Evolutionary conservation across 2,888 invertebrate species (phyloP), one percentile per base, ranked within the genome.

Genomic region (Molanna angustata): DNA sequence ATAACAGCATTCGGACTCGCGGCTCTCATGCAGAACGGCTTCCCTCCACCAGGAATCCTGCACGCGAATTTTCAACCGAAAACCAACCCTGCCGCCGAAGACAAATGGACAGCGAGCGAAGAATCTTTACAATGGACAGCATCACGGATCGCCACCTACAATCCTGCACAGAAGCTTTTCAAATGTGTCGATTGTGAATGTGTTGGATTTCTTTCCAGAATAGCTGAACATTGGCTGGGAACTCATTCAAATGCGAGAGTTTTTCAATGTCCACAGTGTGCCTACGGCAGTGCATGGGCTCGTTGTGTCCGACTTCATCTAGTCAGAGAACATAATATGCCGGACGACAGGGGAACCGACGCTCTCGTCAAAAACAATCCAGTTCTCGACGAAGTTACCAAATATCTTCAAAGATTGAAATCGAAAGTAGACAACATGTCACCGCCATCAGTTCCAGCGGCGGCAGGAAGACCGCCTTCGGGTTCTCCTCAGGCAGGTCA

Each of bases 91-190:
- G 68, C 67, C 31, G 75, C 75, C 42, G 76, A 76, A 64, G 76
- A 77, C 66, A 72, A 80, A 56, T 87, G 87, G 87, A 80, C 85
- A 59, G 79, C 83, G 44, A 85, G 84, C 62, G 86, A 86, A 61
- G 86, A 87, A 66, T 78, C 79, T 57, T 75, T 88, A 54, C 80
- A 82, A 57, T 88, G 87, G 85, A 86, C 87, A 56, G 84, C 85
- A 65, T 89, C 89, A 33, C 87, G 88, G 71, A 82, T 90, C 57
- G 90, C 89, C 49, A 84, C 86, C 61, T 90, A 88, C 72, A 88
- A 87, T 72, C 84, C 86, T 2, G 80, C 83, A 52, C 86, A 87
- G 69, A 84, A 87, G 54, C 75, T 87, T 48, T 87, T 87, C 72
- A 80, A 85, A 64, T 87, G 88, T 70, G 78, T 83, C 42, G 86